Conservation (phyloP, 2,797 vertebrate genomes). For the Danio tinwini region DNA sequence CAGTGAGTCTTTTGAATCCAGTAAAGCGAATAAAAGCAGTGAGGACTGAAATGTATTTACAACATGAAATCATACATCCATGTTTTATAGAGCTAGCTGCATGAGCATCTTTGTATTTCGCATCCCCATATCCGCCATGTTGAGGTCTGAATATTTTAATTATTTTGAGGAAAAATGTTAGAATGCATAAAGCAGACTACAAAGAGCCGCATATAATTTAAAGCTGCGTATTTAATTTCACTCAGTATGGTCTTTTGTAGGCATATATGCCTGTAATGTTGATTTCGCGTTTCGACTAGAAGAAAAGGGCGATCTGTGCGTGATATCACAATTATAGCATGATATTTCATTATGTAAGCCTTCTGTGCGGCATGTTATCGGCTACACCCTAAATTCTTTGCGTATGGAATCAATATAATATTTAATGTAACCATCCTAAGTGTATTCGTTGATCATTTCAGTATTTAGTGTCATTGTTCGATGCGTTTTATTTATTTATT, state of each 20-base stretch:
- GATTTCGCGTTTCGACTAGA: background rate
- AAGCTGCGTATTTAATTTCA: background rate
- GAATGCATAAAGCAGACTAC: background rate
- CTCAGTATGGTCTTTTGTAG: background rate
- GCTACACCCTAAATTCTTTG: background rate
- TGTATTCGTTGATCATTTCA: background rate
- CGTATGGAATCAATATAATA: background rate
- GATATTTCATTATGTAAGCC: constrained; percentile 39
- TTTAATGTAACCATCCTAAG: background rate
- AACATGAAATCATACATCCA: background rate
- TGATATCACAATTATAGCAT: constrained; percentile 26
- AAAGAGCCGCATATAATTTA: too few relatives aligned
- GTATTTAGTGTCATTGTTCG: background rate
- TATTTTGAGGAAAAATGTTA: background rate
- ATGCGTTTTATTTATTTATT: background rate
- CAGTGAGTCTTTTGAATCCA: background rate
- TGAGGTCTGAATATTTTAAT: constrained; percentile 25
- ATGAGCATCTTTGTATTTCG: constrained; percentile 16
- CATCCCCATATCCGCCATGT: constrained; percentile 35
- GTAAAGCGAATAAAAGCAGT: background rate
- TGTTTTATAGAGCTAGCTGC: background rate
- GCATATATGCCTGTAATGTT: background rate
- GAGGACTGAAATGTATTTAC: background rate
- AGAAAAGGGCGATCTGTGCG: constrained; percentile 9
- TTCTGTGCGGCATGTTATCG: constrained; percentile 15